These are phyloP conservation scores for Euplagia quadripunctaria DNA, from an alignment of 2,888 invertebrate genomes.

Conservation along the genomic window DNA sequence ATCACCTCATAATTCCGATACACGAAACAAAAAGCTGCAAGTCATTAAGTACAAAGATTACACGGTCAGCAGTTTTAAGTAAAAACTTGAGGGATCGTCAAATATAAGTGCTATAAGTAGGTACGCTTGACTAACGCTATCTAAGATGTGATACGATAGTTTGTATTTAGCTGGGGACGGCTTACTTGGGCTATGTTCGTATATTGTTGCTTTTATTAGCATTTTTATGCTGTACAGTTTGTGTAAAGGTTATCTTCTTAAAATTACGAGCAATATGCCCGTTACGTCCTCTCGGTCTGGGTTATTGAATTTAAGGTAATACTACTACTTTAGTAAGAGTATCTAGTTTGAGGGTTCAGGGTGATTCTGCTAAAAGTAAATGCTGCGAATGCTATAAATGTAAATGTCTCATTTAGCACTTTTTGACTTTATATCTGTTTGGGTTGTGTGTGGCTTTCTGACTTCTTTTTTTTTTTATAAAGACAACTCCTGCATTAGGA, in stretches of 20 bases:
- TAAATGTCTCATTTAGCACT: neutral
- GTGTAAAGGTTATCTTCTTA: neutral
- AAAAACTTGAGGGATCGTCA: slow-evolving; percentile 11
- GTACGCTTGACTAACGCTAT: slow-evolving; percentile 2
- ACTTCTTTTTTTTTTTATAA: too few relatives aligned
- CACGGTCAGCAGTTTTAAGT: slow-evolving; percentile 13
- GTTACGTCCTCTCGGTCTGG: neutral
- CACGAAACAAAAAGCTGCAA: slow-evolving; percentile 6
- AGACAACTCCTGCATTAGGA: too few relatives aligned
- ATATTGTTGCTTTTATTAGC: slow-evolving; percentile 5
- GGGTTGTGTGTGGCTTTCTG: too few relatives aligned
- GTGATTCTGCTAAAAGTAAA: neutral
- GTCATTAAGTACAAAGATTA: slow-evolving; percentile 12
- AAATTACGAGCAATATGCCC: neutral
- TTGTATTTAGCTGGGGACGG: slow-evolving; percentile 9
- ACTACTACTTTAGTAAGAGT: too few relatives aligned
- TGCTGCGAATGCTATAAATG: neutral
- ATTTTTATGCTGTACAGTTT: neutral
- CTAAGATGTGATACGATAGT: slow-evolving; percentile 3
- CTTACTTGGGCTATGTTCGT: slow-evolving; percentile 2
- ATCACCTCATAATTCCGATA: too few relatives aligned
- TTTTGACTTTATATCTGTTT: too few relatives aligned
- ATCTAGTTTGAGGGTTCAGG: neutral
- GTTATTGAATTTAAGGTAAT: neutral
- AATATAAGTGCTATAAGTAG: neutral